phyloP scores from a whole-genome alignment of 2,888 invertebrate species.

The Volucella inflata region DNA sequence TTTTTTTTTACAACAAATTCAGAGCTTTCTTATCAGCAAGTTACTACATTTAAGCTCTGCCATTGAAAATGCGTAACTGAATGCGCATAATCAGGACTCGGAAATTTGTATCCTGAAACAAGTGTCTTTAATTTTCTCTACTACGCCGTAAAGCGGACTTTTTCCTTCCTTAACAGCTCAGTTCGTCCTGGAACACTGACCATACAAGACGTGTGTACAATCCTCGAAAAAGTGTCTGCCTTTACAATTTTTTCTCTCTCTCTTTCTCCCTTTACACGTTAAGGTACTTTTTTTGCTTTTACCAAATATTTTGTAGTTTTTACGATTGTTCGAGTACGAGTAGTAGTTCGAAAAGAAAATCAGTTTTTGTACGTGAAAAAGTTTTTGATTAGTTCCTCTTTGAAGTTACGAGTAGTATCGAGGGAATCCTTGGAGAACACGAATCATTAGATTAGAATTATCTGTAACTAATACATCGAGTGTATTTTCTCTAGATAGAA shows the following conservation, averaged over 20 bases:
- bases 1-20: background rate
- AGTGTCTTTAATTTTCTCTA: conserved; percentile 41
- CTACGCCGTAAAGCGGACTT: conserved; percentile 33
- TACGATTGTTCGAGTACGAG: no score
- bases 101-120: conserved; percentile 60
- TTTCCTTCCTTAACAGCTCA: conserved; percentile 18
- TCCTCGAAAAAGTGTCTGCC: background rate
- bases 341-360: no score
- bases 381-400: no score
- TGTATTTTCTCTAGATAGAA: no score
- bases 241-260: background rate
- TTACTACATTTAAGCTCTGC: conserved; percentile 52
- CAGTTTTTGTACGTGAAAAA: no score
- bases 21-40: conserved; percentile 62
- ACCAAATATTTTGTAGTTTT: no score
- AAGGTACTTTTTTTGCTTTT: no score
- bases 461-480: no score
- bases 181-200: conserved; percentile 59
- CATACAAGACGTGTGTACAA: conserved; percentile 48
- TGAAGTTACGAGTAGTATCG: no score
- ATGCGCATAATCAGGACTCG: conserved; percentile 70
- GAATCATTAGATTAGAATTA: no score
- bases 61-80: conserved; percentile 40
- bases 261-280: no score
- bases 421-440: no score